Conservation (phyloP, 2,888 invertebrate genomes). For the Troides aeacus region DNA sequence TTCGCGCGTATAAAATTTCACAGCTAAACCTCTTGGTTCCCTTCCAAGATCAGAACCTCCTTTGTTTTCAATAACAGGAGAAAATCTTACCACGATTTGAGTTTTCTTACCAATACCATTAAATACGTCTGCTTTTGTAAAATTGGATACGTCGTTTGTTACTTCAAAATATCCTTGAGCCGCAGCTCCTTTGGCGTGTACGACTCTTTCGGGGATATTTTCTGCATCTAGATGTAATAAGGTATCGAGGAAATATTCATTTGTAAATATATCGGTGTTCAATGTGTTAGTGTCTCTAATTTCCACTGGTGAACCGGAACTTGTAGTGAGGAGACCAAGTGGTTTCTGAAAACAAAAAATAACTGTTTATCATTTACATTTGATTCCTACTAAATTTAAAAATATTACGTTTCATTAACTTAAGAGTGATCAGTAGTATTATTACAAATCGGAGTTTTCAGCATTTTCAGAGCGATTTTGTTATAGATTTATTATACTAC, state of each 20-base stretch:
- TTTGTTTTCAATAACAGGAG: slow-evolving; percentile 88
- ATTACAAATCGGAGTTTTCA: too few species aligned
- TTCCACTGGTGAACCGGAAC: slow-evolving; percentile 87
- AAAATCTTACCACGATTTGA: slow-evolving; percentile 86
- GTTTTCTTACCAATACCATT: slow-evolving; percentile 87
- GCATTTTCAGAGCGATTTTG: too few species aligned
- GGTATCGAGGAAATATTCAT: slow-evolving; percentile 39
- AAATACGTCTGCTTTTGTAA: slow-evolving; percentile 87
- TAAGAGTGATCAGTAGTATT: too few species aligned
- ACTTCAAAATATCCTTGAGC: slow-evolving; percentile 91
- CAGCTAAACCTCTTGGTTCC: slow-evolving; percentile 91
- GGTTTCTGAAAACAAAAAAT: slow-evolving; percentile 58
- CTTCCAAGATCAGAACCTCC: slow-evolving; percentile 91
- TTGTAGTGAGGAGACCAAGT: slow-evolving; percentile 83
- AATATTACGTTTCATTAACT: too few species aligned
- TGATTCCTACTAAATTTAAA: too few species aligned
- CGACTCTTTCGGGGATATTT: slow-evolving; percentile 94
- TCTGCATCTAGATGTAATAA: slow-evolving; percentile 88
- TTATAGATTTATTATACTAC: too few species aligned
- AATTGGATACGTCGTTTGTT: slow-evolving; percentile 88
- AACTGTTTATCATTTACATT: too few species aligned
- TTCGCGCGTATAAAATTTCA: slow-evolving; percentile 94
- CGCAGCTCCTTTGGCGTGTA: slow-evolving; percentile 94
- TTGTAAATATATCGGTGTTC: slow-evolving; percentile 80
- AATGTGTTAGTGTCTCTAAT: slow-evolving; percentile 85